A percentile compares a stretch with the other conserved stretches of the same genome.
These are phyloP conservation scores for Meiosimyza platycephala DNA, from an alignment of 2,888 invertebrate genomes.

Conservation along the genomic window DNA sequence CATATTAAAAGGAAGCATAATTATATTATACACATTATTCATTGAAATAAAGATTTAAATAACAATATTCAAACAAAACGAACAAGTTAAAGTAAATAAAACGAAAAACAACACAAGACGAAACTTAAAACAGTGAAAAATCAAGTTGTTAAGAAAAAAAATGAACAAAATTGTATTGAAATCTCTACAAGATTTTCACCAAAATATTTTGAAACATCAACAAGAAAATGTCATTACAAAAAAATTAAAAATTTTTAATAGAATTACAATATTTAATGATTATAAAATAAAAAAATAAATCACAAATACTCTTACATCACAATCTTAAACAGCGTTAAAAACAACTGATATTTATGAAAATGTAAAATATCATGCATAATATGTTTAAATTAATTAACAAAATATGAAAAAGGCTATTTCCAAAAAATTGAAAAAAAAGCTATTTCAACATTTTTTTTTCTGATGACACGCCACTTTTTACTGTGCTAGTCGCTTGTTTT, in stretches of 20 bases:
- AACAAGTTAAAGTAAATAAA: constrained; percentile 9
- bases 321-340: not conserved
- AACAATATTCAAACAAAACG: constrained; percentile 26
- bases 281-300: constrained; percentile 1
- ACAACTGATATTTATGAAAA: not conserved
- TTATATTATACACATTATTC: constrained; percentile 30
- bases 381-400: no score
- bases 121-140: not conserved
- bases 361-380: no score
- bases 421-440: not conserved
- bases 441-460: not conserved
- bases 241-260: not conserved
- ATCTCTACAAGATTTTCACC: no score
- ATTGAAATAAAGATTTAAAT: constrained; percentile 27
- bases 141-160: no score
- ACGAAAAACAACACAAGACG: not conserved
- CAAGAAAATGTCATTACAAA: constrained; percentile 8
- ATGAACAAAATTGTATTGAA: no score
- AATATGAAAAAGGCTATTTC: not conserved
- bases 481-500: no score
- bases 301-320: not conserved
- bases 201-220: not conserved
- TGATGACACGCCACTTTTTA: no score
- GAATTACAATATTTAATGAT: constrained; percentile 9
- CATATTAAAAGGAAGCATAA: constrained; percentile 13